phyloP scores from a whole-genome alignment of 2,888 invertebrate genomes.

The Tetranychus piercei region DNA sequence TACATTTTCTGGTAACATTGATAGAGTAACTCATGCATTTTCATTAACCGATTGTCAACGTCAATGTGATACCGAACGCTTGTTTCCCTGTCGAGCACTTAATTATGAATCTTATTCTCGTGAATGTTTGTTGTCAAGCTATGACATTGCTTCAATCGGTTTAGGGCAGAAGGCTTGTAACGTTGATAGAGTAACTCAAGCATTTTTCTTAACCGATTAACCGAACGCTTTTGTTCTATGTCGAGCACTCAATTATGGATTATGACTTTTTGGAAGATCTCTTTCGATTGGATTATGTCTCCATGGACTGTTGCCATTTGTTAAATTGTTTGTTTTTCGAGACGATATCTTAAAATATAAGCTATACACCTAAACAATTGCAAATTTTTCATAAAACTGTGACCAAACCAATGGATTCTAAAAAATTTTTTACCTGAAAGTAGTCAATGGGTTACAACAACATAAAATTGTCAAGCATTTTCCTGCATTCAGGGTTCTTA shows the following conservation, averaged over 20 bases:
- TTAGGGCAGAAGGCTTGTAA: conserved; percentile 49
- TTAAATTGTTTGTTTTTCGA: too few species aligned
- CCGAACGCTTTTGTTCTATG: conserved; percentile 35
- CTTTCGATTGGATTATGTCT: too few species aligned
- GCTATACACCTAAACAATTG: too few species aligned
- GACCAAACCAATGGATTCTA: too few species aligned
- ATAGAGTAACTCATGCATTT: conserved; percentile 29
- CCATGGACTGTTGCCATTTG: too few species aligned
- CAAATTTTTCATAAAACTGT: too few species aligned
- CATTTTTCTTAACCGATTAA: conserved; percentile 33
- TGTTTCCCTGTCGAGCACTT: conserved; percentile 33
- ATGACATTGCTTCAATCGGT: conserved; percentile 38
- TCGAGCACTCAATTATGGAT: conserved; percentile 29
- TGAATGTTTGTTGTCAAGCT: conserved; percentile 54
- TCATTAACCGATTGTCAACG: conserved; percentile 34
- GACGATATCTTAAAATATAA: too few species aligned
- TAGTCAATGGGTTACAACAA: too few species aligned
- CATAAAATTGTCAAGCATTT: too few species aligned
- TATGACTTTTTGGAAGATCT: conserved; percentile 40
- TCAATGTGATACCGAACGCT: conserved; percentile 34
- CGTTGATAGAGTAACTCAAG: conserved; percentile 30
- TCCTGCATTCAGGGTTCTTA: too few species aligned
- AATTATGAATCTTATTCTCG: conserved; percentile 28
- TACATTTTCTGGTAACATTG: conserved; percentile 34
- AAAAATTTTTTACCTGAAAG: too few species aligned